Base-by-base conservation (phyloP, 64 coral and sea anemone species). In the Astreopora myriophthalma region DNA sequence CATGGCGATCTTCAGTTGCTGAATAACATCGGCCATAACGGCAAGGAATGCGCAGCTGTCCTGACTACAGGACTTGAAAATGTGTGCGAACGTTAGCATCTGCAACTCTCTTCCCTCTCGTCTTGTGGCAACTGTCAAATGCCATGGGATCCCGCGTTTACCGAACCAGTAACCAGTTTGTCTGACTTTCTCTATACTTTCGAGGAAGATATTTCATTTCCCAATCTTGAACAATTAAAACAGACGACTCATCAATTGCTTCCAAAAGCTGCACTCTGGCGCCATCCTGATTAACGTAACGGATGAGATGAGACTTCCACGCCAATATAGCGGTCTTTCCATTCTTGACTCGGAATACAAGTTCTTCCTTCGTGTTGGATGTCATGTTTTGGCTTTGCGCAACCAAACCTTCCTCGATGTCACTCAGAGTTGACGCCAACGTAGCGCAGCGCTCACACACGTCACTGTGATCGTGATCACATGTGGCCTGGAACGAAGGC, bases 391-490 rank as follows among this genome's bases (percentile, higher is more conserved):
- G 52, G 44, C 35, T 65, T 39, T 68, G 72, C 28, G 60, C 35
- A 33, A 24, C 25, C 37, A 89, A 63, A 22, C 34, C 87, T 34
- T 66, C 87, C 26, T 89, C 87, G 13, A 79, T 79, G 32, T 75
- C 52, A 69, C 35, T n/a, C 20, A 89, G 24, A 66, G 75, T 66
- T 34, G 87, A 89, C 36, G 38, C 39, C 74, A 79, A 80, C 69
- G 40, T 79, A 69, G 27, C 88, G 64, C 88, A 90, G 63, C 61
- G 75, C 37, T 90, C 55, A 90, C 75, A 90, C 36, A 48, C 28
- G 60, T 89, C 57, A 66, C 42, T 30, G 57, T 89, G 87, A 23
- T 76, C 36, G 61, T 90, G 88, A 78, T 90, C 88, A 80, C 75
- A 71, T 32, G 20, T 13, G 23, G 88, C 42, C 29, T 79, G 75